Conservation (phyloP, 2,888 invertebrate genomes). For the Pardosa pseudoannulata region DNA sequence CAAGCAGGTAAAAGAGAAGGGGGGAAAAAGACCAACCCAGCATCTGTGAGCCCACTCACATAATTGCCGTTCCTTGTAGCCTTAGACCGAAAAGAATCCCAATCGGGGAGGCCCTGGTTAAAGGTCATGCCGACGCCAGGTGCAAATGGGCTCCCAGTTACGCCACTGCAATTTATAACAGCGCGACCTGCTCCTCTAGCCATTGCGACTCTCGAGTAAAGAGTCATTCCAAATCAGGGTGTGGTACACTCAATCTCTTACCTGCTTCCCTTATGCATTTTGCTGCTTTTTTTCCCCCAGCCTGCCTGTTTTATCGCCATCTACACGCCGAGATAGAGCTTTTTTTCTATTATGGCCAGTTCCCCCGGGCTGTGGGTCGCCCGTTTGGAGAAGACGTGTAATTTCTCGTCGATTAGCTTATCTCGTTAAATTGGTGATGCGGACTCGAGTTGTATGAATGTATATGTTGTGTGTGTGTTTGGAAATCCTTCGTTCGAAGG, state of each 20-base stretch:
- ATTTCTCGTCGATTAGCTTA: conserved; percentile 3
- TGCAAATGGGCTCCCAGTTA: not conserved
- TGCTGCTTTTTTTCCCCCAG: too few relatives aligned
- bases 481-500: too few relatives aligned
- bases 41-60: not conserved
- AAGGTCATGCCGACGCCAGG: not conserved
- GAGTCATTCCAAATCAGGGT: not conserved
- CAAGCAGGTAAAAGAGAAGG: too few relatives aligned
- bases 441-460: not conserved
- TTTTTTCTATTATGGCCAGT: too few relatives aligned
- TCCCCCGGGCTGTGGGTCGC: not conserved
- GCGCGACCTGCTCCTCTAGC: not conserved
- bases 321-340: not conserved
- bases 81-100: not conserved
- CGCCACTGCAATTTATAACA: not conserved
- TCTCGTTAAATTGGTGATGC: not conserved
- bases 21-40: not conserved
- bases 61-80: not conserved
- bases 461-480: not conserved
- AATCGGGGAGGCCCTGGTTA: not conserved
- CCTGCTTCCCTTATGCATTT: too few relatives aligned
- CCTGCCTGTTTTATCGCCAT: too few relatives aligned
- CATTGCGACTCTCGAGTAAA: not conserved
- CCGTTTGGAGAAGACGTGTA: not conserved
- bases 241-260: too few relatives aligned